Evolutionary conservation across 2,113 vertebrate species (phyloP).

Genomic region (Corydoras maculifer): DNA sequence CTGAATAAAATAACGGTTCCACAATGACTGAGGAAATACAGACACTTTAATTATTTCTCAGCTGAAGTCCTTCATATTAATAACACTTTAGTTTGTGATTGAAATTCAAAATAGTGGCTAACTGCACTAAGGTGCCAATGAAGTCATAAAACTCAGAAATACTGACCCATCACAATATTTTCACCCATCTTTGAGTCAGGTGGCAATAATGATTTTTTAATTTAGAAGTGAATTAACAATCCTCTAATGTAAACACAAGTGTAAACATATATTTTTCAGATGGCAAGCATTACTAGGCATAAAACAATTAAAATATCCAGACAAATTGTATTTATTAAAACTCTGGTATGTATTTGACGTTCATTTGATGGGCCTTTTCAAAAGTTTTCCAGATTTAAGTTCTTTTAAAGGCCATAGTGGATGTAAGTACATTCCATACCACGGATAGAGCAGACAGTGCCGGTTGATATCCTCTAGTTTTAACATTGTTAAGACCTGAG

Average conservation of each 20-base stretch:
- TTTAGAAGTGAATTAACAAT: background rate
- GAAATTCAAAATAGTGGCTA: background rate
- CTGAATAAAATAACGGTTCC: no score
- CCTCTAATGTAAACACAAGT: constrained; percentile 6
- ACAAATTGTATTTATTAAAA: no score
- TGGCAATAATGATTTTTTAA: no score
- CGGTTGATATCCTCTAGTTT: constrained; percentile 44
- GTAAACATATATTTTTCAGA: no score
- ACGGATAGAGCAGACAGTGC: constrained; percentile 51
- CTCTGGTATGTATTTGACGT: background rate
- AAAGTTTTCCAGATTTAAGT: background rate
- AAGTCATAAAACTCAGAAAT: constrained; percentile 1
- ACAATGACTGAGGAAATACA: background rate
- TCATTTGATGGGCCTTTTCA: background rate
- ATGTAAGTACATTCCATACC: constrained; percentile 45
- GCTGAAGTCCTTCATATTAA: constrained; percentile 16
- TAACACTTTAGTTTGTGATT: background rate
- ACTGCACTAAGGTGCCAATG: background rate
- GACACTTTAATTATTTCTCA: background rate
- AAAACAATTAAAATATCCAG: no score
- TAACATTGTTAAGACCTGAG: constrained; percentile 63
- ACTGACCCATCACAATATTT: constrained; percentile 1
- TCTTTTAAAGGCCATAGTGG: constrained; percentile 34
- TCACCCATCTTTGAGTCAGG: no score
- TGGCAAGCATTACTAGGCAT: no score